Conservation (phyloP, 1,140 invertebrate genomes). For the Cyphomyrmex costatus region DNA sequence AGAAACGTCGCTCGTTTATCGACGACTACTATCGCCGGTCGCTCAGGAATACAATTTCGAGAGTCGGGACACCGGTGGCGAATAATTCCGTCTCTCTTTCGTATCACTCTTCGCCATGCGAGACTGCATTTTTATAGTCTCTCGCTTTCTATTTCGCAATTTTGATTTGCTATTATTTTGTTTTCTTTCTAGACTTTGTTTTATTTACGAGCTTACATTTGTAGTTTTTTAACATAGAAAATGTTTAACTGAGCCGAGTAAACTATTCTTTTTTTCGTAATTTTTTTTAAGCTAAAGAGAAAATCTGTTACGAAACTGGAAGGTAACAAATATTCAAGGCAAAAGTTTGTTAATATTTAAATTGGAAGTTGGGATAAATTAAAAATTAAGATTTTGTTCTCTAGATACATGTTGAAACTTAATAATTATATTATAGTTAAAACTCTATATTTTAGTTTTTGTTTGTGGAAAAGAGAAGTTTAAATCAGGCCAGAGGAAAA, state of each 20-base stretch:
- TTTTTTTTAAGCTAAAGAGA: not conserved
- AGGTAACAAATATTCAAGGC: not conserved
- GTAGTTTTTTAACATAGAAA: not conserved
- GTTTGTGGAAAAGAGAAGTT: not conserved
- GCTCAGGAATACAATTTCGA: slow-evolving; percentile 58
- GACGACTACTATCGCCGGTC: slow-evolving; percentile 58
- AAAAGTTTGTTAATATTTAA: slow-evolving; percentile 4
- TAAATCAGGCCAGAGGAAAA: not conserved
- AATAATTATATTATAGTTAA: not conserved
- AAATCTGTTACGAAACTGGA: not conserved
- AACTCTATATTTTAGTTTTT: not conserved
- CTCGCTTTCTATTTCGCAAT: slow-evolving; percentile 25
- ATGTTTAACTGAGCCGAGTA: not conserved
- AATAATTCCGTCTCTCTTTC: slow-evolving; percentile 48
- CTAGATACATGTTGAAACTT: not conserved
- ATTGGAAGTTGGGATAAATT: not conserved
- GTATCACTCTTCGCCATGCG: slow-evolving; percentile 24
- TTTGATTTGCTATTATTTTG: slow-evolving; percentile 33
- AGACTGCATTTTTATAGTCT: slow-evolving; percentile 47
- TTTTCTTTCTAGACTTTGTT: not conserved
- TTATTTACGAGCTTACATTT: not conserved
- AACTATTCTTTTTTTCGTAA: not conserved
- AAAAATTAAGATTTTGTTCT: not conserved
- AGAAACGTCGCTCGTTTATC: slow-evolving; percentile 51
- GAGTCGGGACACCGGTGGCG: slow-evolving; percentile 45